Conservation (phyloP, 2,113 vertebrate species). For the Eidolon helvum region DNA sequence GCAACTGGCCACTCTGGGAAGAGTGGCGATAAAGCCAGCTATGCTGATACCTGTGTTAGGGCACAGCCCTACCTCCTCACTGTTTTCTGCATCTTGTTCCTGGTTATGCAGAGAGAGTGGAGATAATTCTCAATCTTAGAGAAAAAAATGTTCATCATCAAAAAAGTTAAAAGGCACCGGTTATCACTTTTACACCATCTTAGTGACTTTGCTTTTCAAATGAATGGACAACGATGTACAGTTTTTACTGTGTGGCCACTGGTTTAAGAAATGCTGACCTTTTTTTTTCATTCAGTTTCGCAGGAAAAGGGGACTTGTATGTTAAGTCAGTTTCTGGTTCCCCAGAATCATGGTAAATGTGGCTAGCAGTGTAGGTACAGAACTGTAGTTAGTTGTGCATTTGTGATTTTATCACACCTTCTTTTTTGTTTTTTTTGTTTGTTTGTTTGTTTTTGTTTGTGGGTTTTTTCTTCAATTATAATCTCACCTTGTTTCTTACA, state of each 20-base stretch:
- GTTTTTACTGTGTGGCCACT: constrained; percentile 87
- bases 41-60: constrained; percentile 51
- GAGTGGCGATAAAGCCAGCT: constrained; percentile 72
- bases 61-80: constrained; percentile 75
- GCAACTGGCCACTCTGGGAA: constrained; percentile 80
- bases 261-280: constrained; percentile 81
- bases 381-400: constrained; percentile 85
- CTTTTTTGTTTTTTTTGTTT: constrained; percentile 39
- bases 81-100: constrained; percentile 78
- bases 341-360: constrained; percentile 79
- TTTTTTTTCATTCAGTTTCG: constrained; percentile 67
- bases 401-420: constrained; percentile 83
- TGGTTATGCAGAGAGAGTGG: constrained; percentile 85
- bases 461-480: constrained; percentile 47
- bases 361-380: constrained; percentile 87
- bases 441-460: constrained; percentile 53
- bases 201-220: constrained; percentile 87
- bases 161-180: constrained; percentile 82
- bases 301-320: constrained; percentile 58
- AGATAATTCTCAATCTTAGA: constrained; percentile 84
- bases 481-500: constrained; percentile 80
- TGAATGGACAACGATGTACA: constrained; percentile 87
- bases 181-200: constrained; percentile 86
- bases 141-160: constrained; percentile 78
- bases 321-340: constrained; percentile 61